Evolutionary conservation across 2,888 invertebrate genomes (phyloP), one percentile per base, ranked within the genome.

Genomic region (Melitaea athalia): DNA sequence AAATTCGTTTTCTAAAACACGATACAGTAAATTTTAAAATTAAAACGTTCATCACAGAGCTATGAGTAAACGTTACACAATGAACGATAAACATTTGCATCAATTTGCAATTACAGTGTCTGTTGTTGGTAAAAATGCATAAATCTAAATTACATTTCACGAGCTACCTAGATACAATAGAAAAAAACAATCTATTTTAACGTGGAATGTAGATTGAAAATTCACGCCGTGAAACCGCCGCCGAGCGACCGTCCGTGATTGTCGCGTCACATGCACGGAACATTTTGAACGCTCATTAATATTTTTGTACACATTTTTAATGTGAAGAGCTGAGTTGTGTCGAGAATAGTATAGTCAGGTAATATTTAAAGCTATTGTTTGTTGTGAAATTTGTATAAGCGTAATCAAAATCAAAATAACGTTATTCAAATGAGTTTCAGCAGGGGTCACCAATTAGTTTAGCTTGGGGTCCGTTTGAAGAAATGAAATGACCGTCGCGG

Each of bases 121-220:
- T 49, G 14, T 11, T 47, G 12, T n/a, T n/a, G 3, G 14, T 5
- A 49, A 49, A 49, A 49, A 14, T 49, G 47, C 47, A 49, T n/a
- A 60, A 52, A 49, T 62, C 61, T 67, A 67, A 49, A 42, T 61
- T 61, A 33, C 31, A 49, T 52, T 42, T n/a, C 17, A 62, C 43
- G 31, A 42, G n/a, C n/a, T n/a, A n/a, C 15, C n/a, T 53, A 59
- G 59, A 64, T 5, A 38, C 38, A 64, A 59, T 7, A 24, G n/a
- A 24, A 61, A 64, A 64, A 68, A 64, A 55, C 43, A 14, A 61
- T 38, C 52, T 69, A 69, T 69, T 69, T 63, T 31, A 45, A 59
- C 57, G 14, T 59, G 33, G 69, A 69, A 69, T 66, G 61, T 69
- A 69, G 63, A 69, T 69, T 69, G 66, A 66, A 69, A 69, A 69